phyloP scores from a whole-genome alignment of 1,140 invertebrate genomes.

The Drosophila ananassae region DNA sequence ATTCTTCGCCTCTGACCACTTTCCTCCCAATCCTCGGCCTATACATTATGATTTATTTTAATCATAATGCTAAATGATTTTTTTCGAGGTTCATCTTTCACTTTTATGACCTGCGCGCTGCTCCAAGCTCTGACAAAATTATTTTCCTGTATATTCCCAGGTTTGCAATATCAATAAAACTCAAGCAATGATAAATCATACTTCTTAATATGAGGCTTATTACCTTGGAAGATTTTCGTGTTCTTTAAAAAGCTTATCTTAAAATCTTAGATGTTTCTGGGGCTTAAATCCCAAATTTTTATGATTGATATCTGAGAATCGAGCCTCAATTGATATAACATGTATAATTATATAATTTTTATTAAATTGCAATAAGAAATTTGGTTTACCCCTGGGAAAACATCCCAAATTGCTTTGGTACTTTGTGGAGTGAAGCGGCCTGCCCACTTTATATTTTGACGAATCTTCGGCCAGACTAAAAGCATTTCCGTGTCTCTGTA shows the following conservation, averaged over 20 bases:
- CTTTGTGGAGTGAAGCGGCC: background rate
- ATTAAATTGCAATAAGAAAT: background rate
- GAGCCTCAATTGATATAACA: too few species aligned
- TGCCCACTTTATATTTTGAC: slow-evolving; percentile 33
- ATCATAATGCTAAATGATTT: slow-evolving; percentile 82
- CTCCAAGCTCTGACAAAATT: slow-evolving; percentile 60
- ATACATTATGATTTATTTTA: slow-evolving; percentile 81
- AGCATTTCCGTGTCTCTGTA: slow-evolving; percentile 72
- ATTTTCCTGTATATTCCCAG: slow-evolving; percentile 47
- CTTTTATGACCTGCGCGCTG: slow-evolving; percentile 42
- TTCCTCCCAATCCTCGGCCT: slow-evolving; percentile 1
- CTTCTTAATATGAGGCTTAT: slow-evolving; percentile 8
- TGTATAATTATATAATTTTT: too few species aligned
- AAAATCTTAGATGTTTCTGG: background rate
- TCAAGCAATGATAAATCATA: slow-evolving; percentile 38
- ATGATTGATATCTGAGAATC: too few species aligned
- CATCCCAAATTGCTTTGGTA: slow-evolving; percentile 1
- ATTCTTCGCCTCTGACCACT: slow-evolving; percentile 5
- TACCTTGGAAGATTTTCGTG: slow-evolving; percentile 11
- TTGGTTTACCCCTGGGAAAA: background rate
- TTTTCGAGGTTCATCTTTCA: slow-evolving; percentile 65
- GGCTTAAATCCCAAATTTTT: too few species aligned
- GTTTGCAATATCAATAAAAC: slow-evolving; percentile 53
- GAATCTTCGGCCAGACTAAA: slow-evolving; percentile 55
- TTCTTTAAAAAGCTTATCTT: slow-evolving; percentile 12